These are phyloP conservation scores for Bergia puertoricense DNA, from an alignment of 92 coral and sea anemone genomes.

Conservation along the genomic window DNA sequence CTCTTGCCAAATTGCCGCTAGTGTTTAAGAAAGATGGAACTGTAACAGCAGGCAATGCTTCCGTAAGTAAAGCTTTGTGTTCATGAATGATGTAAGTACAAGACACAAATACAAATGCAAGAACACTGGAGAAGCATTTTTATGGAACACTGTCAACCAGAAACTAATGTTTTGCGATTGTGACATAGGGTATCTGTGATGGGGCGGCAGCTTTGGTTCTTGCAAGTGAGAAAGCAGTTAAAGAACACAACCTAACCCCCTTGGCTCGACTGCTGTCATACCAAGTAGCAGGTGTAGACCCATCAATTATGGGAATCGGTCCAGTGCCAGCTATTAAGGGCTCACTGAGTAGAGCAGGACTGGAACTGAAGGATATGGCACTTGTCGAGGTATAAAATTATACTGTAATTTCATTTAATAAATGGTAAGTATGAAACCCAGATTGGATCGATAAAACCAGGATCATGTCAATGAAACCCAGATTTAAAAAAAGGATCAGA, in stretches of 20 bases:
- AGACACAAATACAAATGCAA: neutral
- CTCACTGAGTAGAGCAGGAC: conserved; percentile 81
- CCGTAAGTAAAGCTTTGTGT: conserved; percentile 48
- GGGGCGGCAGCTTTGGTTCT: conserved; percentile 91
- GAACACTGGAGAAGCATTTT: too few species aligned
- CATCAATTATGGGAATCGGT: conserved; percentile 99
- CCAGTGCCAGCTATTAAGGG: conserved; percentile 93
- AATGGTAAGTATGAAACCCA: too few species aligned
- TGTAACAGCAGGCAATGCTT: conserved; percentile 97
- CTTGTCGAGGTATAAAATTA: conserved; percentile 74
- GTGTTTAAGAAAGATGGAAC: conserved; percentile 97
- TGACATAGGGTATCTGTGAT: conserved; percentile 90
- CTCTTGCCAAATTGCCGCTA: conserved; percentile 81
- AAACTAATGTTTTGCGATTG: neutral
- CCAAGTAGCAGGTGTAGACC: conserved; percentile 86
- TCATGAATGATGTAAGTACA: conserved; percentile 14
- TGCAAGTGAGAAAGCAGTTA: conserved; percentile 96
- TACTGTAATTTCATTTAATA: too few species aligned
- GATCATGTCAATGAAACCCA: too few species aligned
- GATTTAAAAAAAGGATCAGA: too few species aligned
- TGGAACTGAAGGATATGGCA: conserved; percentile 89
- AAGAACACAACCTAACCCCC: conserved; percentile 88
- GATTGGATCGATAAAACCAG: too few species aligned
- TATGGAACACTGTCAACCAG: neutral
- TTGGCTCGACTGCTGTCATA: conserved; percentile 91